phyloP scores from a whole-genome alignment of 2,888 invertebrate species.

The Volucella inanis region DNA sequence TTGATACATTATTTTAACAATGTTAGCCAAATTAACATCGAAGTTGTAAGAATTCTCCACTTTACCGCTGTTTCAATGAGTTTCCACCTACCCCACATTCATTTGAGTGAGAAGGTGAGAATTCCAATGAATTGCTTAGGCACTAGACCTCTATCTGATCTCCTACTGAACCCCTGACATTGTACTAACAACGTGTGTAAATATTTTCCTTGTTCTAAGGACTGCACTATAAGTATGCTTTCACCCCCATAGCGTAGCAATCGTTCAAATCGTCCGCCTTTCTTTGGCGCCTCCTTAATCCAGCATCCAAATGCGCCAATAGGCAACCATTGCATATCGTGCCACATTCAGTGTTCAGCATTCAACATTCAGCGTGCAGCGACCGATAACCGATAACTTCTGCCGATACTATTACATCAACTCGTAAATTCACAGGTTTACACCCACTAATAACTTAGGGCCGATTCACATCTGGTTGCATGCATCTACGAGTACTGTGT shows the following conservation, averaged over 20 bases:
- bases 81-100: too few species aligned
- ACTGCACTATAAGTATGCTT: slow-evolving; percentile 1
- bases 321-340: slow-evolving; percentile 60
- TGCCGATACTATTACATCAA: slow-evolving; percentile 68
- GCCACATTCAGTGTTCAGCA: background rate
- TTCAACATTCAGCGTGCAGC: slow-evolving; percentile 33
- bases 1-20: too few species aligned
- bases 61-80: too few species aligned
- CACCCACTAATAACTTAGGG: slow-evolving; percentile 74
- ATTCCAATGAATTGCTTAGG: too few species aligned
- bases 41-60: too few species aligned
- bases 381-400: slow-evolving; percentile 66
- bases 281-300: slow-evolving; percentile 68
- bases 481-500: slow-evolving; percentile 52
- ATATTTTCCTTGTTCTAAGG: background rate
- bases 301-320: slow-evolving; percentile 58
- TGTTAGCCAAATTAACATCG: too few species aligned
- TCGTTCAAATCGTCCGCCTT: slow-evolving; percentile 55
- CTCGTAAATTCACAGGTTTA: slow-evolving; percentile 74
- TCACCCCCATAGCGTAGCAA: slow-evolving; percentile 48
- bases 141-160: background rate
- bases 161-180: background rate
- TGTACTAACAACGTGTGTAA: background rate
- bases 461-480: slow-evolving; percentile 71
- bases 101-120: too few species aligned